Base-by-base conservation (phyloP, 2,113 vertebrate species). In the Oryzias javanicus region DNA sequence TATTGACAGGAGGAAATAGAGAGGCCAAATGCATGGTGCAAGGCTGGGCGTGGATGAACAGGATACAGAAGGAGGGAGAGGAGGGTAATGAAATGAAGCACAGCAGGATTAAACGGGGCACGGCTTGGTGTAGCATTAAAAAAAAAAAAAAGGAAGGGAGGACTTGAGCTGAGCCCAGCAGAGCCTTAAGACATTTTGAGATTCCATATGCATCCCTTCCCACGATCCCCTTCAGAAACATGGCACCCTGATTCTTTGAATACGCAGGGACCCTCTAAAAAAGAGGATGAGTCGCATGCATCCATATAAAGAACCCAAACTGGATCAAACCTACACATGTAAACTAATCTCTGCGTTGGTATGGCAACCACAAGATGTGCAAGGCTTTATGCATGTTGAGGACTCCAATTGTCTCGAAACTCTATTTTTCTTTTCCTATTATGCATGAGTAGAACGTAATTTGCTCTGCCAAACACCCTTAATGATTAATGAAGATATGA, bases 151-250 rank as follows among this genome's bases (percentile, higher is more conserved):
- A 41, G 17, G 27, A 50, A 53, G 60, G 60, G 49, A 72, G 50
- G 41, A 55, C 64, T 72, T 57, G 61, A 79, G 60, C 60, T 4
- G 1, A 69, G 60, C 63, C 3, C 1, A 62, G 51, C 45, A 25
- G 35, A 56, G 74, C 40, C 50, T 61, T 59, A 55, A 74, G 56
- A 53, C 58, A 56, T 54, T 75, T 42, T 79, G 74, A 67, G 69
- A 84, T 83, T 80, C 78, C 49, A 62, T 25, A 13, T 12, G 58
- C 58, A 19, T 80, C 69, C 56, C 46, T 67, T 70, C 52, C 53
- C 47, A 55, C 70, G 74, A 74, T 78, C 61, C 72, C 74, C 75
- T 82, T 72, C 72, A 74, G 77, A 73, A 84, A 79, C 76, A 54
- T 67, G 78, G 74, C 78, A 79, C 81, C 73, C 22, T 27, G 61